Evolutionary conservation across 2,113 vertebrate genomes (phyloP), one percentile per base, ranked within the genome.

Genomic region (Actinemys pallida): DNA sequence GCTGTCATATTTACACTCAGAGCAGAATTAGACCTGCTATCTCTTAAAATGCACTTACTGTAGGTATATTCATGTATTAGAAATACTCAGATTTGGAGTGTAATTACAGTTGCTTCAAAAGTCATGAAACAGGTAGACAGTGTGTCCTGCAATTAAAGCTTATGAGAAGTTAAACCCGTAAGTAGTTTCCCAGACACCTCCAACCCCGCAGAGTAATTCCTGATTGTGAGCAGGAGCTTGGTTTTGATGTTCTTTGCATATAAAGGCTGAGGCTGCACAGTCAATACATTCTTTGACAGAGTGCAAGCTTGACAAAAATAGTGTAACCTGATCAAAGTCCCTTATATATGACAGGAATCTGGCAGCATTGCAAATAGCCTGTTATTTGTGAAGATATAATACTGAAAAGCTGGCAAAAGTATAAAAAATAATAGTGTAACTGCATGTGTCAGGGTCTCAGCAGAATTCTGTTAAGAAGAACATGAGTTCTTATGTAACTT

Each of bases 311-410:
- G 86, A 94, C 90, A 94, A 88, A 89, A 95, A 53, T 39, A 84
- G 59, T 88, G 81, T 85, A 90, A 92, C 79, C 85, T 91, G 79
- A 95, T 96, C 90, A 92, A 93, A 92, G 85, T 62, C 83, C 50
- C 39, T 88, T 85, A 65, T 83, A 52, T 59, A 65, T 85, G 88
- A 85, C 81, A 94, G 91, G 59, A 84, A 92, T 92, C 81, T 97
- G 96, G 94, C 88, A 87, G 78, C n/a, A 72, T 12, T 93, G 49
- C 25, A 69, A 1, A 0, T 49, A 86, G 42, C 22, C 83, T 81
- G n/a, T 91, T 83, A 95, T 94, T 91, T 94, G 84, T 49, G 16
- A 94, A 96, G 89, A 95, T 42, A 53, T 95, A 97, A 93, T 93
- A 84, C 1, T 91, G 94, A 93, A 95, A 65, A 94, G 79, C 83